Conservation (phyloP, 2,113 vertebrate species). For the Riparia riparia region DNA sequence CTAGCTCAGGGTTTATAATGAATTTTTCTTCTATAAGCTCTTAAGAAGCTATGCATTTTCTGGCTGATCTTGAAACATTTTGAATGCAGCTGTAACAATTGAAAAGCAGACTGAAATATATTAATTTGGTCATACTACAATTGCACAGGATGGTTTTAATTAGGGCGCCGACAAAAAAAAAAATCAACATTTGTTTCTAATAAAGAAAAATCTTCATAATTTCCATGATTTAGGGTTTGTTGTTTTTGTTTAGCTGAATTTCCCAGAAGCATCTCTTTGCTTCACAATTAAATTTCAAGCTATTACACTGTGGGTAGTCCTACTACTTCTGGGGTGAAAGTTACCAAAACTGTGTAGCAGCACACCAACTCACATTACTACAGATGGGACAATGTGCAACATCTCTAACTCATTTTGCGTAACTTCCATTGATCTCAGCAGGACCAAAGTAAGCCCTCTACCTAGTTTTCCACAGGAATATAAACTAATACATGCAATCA, state of each 20-base stretch:
- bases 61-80: conserved; percentile 44
- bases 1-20: background rate
- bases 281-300: conserved; percentile 39
- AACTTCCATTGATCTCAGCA: background rate
- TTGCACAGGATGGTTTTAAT: conserved; percentile 47
- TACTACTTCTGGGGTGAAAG: background rate
- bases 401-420: background rate
- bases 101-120: conserved; percentile 49
- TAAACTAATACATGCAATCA: background rate
- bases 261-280: conserved; percentile 46
- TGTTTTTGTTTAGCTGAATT: conserved; percentile 51
- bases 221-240: conserved; percentile 54
- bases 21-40: background rate
- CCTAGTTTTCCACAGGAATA: background rate
- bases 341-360: background rate
- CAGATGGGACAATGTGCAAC: background rate
- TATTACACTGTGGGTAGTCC: background rate
- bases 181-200: conserved; percentile 67
- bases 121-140: conserved; percentile 50
- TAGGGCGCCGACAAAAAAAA: conserved; percentile 32
- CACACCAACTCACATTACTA: background rate
- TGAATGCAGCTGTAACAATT: conserved; percentile 44
- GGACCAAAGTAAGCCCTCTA: background rate
- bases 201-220: conserved; percentile 56
- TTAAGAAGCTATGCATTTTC: conserved; percentile 9